Evolutionary conservation across 2,888 invertebrate genomes (phyloP), one percentile per base, ranked within the genome.

Genomic region (Ophion ventricosus): DNA sequence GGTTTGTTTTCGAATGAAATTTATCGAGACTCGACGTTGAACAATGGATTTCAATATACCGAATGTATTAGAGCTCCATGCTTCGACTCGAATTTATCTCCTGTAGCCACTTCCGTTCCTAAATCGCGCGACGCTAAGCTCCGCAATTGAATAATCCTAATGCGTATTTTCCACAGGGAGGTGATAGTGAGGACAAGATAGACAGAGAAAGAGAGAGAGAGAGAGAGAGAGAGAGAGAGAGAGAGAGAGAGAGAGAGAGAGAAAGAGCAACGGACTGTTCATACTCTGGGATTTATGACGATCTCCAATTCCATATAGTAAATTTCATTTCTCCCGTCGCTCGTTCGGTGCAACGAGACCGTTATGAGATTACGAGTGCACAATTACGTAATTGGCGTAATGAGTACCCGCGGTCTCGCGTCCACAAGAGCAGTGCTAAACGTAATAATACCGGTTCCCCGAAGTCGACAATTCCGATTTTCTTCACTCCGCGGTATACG

Each of bases 301-400:
- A 80, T 78, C 67, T 61, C 80, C 70, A 49, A 77, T 75, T 72
- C 81, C 64, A 78, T 85, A 80, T 57, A 72, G 80, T 49, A 40
- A 63, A 76, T 77, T 72, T 26, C 25, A 29, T 66, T 70, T 75
- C 73, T 63, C 40, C 64, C 43, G 56, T 73, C 69, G 78, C 80
- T 35, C 57, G 63, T 40, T 57, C 59, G 67, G 80, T 80, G 81
- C 82, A 66, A 83, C 81, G 80, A 81, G 81, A 79, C 74, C 76
- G 80, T 85, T 81, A 86, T 85, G 81, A 79, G 78, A 88, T 87
- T 88, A 87, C 86, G 83, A 85, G 83, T 75, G 72, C 82, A 84
- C 85, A 87, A 88, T 86, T 86, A 86, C 85, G 87, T 86, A 88
- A 89, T 87, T 86, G 87, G 75, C 84, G 75, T 79, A 54, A 79